A percentile compares a stretch with the other conserved stretches of the same genome.
phyloP scores from a whole-genome alignment of 2,888 invertebrate genomes.

The Cloeon dipterum region DNA sequence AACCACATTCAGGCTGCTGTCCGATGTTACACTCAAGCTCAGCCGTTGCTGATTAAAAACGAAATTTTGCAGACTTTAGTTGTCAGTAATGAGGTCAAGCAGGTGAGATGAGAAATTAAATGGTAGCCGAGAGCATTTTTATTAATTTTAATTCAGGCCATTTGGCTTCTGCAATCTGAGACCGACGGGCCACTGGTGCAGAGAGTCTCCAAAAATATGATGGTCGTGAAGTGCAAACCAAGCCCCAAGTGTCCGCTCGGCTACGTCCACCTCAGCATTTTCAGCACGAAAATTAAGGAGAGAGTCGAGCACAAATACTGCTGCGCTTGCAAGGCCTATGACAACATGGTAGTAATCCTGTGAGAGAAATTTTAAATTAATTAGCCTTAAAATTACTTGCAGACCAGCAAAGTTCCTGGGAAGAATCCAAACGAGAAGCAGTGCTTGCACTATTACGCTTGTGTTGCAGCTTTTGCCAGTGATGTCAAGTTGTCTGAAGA shows the following conservation, averaged over 20 bases:
- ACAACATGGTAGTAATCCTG: not conserved
- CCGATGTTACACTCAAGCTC: slow-evolving; percentile 33
- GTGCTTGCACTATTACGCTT: slow-evolving; percentile 48
- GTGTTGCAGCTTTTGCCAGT: slow-evolving; percentile 43
- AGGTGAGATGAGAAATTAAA: too few species aligned
- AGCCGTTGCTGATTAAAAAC: slow-evolving; percentile 32
- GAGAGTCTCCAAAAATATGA: slow-evolving; percentile 39
- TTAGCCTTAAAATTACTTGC: not conserved
- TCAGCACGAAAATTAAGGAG: slow-evolving; percentile 21
- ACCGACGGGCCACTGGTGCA: slow-evolving; percentile 39
- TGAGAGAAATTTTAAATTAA: too few species aligned
- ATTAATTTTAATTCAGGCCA: slow-evolving; percentile 18
- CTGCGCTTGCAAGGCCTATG: slow-evolving; percentile 27
- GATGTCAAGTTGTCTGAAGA: slow-evolving; percentile 34
- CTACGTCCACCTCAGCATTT: slow-evolving; percentile 41
- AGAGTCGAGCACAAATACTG: slow-evolving; percentile 27
- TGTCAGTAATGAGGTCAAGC: slow-evolving; percentile 31
- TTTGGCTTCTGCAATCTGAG: slow-evolving; percentile 33
- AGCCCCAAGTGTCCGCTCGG: slow-evolving; percentile 41
- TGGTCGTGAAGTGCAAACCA: slow-evolving; percentile 45
- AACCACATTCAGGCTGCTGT: slow-evolving; percentile 39
- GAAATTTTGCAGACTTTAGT: slow-evolving; percentile 32
- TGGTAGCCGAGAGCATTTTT: not conserved
- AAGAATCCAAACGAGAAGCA: slow-evolving; percentile 14
- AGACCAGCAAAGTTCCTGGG: slow-evolving; percentile 2